Base-by-base conservation (phyloP, 2,888 invertebrate species). In the Plusia festucae region DNA sequence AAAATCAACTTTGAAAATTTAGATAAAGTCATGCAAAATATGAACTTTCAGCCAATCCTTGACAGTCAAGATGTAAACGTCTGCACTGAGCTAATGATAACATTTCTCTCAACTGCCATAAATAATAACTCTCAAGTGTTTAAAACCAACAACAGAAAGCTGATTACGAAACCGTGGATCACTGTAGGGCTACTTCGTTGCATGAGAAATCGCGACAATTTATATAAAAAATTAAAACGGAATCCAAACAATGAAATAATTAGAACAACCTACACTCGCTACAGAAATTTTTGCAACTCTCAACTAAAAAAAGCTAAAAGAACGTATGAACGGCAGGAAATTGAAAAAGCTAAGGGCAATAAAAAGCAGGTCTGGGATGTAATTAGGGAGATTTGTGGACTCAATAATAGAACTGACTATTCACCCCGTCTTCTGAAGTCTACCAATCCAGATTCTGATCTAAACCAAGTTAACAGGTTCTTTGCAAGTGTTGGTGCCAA, bases 271-370 rank as follows among this genome's bases (percentile, higher is more conserved):
- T 65, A 59, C 16, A 55, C 0, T n/a, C 64, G 64, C 13, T 64
- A 64, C 2, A 2, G 53, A 15, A 54, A 64, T 53, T 59, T 32
- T 18, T 64, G 65, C 22, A 30, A 9, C n/a, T n/a, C n/a, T 11
- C 18, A 15, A 2, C 34, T 6, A 65, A 65, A 16, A 65, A 65
- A 52, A 20, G 46, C 13, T 56, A 53, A 46, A 53, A 11, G n/a
- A 15, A 53, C 4, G 0, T 60, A 53, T 15, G 60, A 65, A 22
- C 57, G 20, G 40, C 44, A 46, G 16, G 53, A 63, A 7, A 56
- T 63, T 15, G 30, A 52, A 30, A 57, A 57, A 1, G 24, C 62
- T 11, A 52, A 34, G 1, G 27, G 18, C 15, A 57, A 63, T 9
- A 56, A 30, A 7, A 56, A 57, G 6, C 11, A 57, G n/a, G n/a